Conservation (phyloP, 2,113 vertebrate species). For the Osmerus eperlanus region DNA sequence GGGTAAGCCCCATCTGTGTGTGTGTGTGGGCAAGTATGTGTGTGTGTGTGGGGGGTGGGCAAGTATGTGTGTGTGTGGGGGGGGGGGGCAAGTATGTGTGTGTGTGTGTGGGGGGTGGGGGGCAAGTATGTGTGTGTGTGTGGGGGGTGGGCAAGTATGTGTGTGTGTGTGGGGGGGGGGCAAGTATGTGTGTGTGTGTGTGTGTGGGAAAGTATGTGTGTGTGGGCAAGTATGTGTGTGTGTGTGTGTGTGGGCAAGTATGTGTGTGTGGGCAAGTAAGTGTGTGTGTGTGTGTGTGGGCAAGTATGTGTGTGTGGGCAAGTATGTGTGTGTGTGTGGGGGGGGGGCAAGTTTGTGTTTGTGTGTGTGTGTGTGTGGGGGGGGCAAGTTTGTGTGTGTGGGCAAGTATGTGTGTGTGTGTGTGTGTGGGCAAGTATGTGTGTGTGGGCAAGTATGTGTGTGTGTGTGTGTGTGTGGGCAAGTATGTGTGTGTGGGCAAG, state of each 20-base stretch:
- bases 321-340: not conserved
- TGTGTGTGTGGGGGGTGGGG: too few relatives aligned
- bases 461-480: not conserved
- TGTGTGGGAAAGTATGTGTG: not conserved
- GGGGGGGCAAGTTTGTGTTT: too few relatives aligned
- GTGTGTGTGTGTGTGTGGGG: not conserved
- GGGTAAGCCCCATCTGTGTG: conserved; percentile 64
- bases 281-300: not conserved
- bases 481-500: too few relatives aligned
- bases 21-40: not conserved
- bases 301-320: not conserved
- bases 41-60: not conserved
- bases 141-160: too few relatives aligned
- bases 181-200: not conserved
- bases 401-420: not conserved
- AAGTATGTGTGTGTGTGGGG: not conserved
- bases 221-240: not conserved
- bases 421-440: not conserved
- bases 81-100: not conserved
- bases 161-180: too few relatives aligned
- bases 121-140: too few relatives aligned
- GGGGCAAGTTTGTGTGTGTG: not conserved
- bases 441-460: not conserved
- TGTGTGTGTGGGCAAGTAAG: not conserved
- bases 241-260: not conserved